Evolutionary conservation across 2,888 invertebrate genomes (phyloP).

Genomic region (Drosophila nigritarsus): DNA sequence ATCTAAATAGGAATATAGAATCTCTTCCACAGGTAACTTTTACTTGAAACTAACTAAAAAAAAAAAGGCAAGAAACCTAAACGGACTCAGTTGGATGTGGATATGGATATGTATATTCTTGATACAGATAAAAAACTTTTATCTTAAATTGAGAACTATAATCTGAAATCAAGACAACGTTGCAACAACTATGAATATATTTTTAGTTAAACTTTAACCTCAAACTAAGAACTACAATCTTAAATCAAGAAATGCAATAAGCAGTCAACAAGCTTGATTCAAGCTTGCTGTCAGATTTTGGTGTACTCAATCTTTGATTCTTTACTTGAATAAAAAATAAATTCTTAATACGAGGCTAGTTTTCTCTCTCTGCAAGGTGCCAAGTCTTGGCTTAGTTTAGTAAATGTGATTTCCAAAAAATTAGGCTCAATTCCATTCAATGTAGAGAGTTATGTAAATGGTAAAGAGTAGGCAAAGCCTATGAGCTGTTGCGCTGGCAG

Average conservation of each 20-base stretch:
- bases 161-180: background rate
- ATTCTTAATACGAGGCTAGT: rapidly evolving
- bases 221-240: background rate
- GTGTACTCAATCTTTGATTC: background rate
- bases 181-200: no score
- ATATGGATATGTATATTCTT: no score
- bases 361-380: slow-evolving; percentile 14
- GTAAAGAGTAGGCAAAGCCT: slow-evolving; percentile 31
- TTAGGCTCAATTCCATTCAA: slow-evolving; percentile 9
- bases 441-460: background rate
- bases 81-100: rapidly evolving
- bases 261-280: background rate
- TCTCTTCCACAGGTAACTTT: background rate
- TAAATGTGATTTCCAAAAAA: background rate
- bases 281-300: background rate
- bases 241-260: background rate
- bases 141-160: background rate
- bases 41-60: background rate
- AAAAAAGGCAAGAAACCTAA: no score
- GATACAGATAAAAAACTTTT: no score
- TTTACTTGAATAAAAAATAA: background rate
- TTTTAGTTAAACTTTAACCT: no score
- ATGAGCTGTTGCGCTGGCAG: slow-evolving; percentile 58
- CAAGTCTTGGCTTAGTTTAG: slow-evolving; percentile 7
- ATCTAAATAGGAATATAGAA: background rate